Evolutionary conservation across 2,113 vertebrate genomes (phyloP).

Genomic region (Scytalopus superciliaris): DNA sequence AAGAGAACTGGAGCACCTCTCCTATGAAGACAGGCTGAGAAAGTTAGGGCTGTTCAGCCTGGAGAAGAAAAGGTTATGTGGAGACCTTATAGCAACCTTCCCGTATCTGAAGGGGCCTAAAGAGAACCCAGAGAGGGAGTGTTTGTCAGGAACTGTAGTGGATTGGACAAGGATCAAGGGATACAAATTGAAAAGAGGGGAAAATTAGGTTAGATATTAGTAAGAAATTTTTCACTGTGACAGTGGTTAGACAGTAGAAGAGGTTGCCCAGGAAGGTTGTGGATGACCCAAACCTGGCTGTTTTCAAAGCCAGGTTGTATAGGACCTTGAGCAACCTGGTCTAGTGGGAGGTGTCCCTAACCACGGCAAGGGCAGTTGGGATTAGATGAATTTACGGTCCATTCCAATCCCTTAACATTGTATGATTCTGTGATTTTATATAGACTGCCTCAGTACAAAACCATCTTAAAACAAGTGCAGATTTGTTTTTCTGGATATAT

Average conservation of each 20-base stretch:
- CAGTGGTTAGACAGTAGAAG: neutral
- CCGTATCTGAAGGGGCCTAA: neutral
- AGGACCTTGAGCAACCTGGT: neutral
- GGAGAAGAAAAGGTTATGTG: neutral
- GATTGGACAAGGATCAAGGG: neutral
- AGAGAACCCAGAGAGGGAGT: neutral
- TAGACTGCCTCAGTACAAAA: neutral
- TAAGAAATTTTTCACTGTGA: neutral
- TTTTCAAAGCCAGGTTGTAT: neutral
- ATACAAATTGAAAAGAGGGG: neutral
- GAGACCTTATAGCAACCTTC: neutral
- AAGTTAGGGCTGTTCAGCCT: neutral
- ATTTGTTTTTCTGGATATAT: neutral
- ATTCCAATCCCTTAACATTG: neutral
- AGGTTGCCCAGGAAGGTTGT: neutral
- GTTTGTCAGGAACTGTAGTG: neutral
- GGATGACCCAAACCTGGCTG: neutral
- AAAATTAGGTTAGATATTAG: neutral
- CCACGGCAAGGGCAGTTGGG: fast-evolving
- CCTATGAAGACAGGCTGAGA: neutral
- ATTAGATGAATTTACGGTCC: neutral
- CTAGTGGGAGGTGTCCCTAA: neutral
- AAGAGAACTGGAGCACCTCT: neutral
- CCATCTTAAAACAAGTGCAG: neutral
- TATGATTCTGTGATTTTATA: neutral